These are phyloP conservation scores for Phyllostomus discolor DNA, from an alignment of 2,113 vertebrate species.

Conservation along the genomic window DNA sequence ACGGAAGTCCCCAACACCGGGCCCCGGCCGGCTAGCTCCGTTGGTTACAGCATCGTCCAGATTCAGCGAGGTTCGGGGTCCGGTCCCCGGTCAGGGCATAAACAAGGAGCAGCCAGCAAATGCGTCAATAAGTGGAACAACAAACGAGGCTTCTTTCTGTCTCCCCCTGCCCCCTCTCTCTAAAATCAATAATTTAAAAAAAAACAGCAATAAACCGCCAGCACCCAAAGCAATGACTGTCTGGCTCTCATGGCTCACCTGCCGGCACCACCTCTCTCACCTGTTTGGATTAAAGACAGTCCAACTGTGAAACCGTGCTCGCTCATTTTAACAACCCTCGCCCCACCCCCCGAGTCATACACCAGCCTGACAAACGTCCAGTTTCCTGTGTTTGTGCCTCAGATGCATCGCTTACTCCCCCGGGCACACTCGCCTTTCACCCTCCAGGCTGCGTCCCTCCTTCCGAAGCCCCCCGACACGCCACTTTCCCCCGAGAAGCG, in stretches of 20 bases:
- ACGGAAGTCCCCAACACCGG: neutral
- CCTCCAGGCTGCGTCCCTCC: neutral
- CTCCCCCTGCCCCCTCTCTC: too few relatives aligned
- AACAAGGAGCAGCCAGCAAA: too few relatives aligned
- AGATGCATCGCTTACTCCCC: neutral
- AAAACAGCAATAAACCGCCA: too few relatives aligned
- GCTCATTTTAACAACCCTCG: neutral
- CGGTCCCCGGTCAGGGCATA: too few relatives aligned
- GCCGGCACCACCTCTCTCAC: too few relatives aligned
- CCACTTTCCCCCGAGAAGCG: neutral
- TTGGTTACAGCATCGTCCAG: too few relatives aligned
- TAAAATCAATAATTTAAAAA: too few relatives aligned
- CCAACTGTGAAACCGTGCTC: neutral
- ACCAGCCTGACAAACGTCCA: neutral
- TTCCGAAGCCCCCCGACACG: neutral
- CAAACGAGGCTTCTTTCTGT: too few relatives aligned
- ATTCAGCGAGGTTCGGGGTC: too few relatives aligned
- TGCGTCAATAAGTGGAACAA: too few relatives aligned
- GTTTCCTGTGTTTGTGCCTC: neutral
- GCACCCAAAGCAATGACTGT: neutral
- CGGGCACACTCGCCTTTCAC: neutral
- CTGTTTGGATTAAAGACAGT: neutral
- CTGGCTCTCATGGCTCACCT: neutral
- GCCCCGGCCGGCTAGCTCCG: too few relatives aligned
- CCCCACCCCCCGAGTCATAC: fast-evolving